These are phyloP conservation scores for Zaprionus capensis DNA, from an alignment of 1,140 invertebrate species.

Conservation along the genomic window DNA sequence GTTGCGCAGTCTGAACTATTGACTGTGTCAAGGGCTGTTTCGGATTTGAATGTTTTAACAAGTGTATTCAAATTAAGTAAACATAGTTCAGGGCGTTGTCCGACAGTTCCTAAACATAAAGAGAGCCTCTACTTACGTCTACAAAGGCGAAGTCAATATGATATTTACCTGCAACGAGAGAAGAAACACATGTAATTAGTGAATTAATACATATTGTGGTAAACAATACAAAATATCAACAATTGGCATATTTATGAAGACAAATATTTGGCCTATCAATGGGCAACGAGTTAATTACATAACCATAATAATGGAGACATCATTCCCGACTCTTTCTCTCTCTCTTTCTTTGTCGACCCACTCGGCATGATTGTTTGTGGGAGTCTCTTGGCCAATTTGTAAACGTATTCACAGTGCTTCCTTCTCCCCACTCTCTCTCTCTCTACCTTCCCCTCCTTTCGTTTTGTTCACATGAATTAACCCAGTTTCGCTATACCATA, in stretches of 20 bases:
- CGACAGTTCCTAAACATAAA: not conserved
- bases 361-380: not conserved
- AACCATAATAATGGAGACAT: conserved; percentile 5
- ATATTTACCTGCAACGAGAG: conserved; percentile 67
- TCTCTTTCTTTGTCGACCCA: not conserved
- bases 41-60: conserved; percentile 7
- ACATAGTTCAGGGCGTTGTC: conserved; percentile 12
- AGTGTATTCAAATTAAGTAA: not conserved
- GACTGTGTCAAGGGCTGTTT: not conserved
- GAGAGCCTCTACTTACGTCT: not conserved
- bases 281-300: conserved; percentile 1
- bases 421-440: not conserved
- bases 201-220: conserved; percentile 23
- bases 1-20: not conserved
- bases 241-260: conserved; percentile 7
- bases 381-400: not conserved
- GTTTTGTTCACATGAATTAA: conserved; percentile 53
- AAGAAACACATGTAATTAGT: conserved; percentile 34
- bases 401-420: not conserved
- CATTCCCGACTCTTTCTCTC: not conserved
- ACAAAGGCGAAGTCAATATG: not conserved
- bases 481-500: conserved; percentile 62
- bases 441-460: not conserved
- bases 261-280: conserved; percentile 5
- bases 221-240: conserved; percentile 7